Conservation (phyloP, 2,797 vertebrate species). For the Bradypodion ventrale region DNA sequence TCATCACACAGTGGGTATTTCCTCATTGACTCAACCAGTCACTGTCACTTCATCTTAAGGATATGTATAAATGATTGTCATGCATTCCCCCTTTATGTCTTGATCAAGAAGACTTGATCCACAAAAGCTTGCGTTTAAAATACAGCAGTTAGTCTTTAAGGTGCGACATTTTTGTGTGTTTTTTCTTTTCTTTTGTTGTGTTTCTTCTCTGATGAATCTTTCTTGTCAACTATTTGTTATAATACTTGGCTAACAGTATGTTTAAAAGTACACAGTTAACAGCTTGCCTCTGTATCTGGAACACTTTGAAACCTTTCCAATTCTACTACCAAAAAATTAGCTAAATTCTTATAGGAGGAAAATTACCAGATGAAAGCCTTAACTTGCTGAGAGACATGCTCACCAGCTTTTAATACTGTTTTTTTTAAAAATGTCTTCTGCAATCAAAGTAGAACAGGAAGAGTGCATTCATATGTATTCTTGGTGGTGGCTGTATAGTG, state of each 20-base stretch:
- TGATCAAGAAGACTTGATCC: no score
- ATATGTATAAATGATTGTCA: no score
- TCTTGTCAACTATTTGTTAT: background rate
- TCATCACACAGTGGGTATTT: no score
- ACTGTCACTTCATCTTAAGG: no score
- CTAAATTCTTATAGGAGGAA: no score
- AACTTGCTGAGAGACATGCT: background rate
- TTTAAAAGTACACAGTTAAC: background rate
- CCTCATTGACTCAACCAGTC: no score
- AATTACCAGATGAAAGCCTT: background rate
- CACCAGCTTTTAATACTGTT: background rate
- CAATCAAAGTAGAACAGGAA: background rate
- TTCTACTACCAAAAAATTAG: background rate
- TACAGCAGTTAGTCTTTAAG: no score
- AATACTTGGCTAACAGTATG: background rate
- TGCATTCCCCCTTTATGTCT: no score
- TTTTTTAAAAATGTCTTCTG: background rate
- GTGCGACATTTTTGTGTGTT: no score
- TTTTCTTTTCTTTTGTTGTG: no score
- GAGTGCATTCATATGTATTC: background rate
- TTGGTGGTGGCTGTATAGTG: background rate
- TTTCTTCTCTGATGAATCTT: no score
- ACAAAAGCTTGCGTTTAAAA: no score
- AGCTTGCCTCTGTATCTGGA: background rate
- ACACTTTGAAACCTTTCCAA: background rate